These are phyloP conservation scores for Cheilosia grossa DNA, from an alignment of 2,888 invertebrate genomes.

Conservation along the genomic window DNA sequence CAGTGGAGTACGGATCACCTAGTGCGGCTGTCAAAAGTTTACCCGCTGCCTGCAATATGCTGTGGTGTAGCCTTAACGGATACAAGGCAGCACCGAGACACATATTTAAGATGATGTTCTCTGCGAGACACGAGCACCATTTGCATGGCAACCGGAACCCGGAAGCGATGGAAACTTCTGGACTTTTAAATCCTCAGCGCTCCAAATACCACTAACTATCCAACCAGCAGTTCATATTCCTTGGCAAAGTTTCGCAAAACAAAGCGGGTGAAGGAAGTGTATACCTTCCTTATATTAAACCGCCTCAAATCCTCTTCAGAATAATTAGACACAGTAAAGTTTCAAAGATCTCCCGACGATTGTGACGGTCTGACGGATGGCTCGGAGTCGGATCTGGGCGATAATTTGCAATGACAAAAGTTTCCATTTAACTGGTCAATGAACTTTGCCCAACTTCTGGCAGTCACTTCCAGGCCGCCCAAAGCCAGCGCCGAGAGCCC, in stretches of 20 bases:
- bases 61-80: conserved; percentile 37
- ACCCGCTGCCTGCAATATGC: conserved; percentile 1
- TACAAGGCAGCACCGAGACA: conserved; percentile 20
- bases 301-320: neutral
- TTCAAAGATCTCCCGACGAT: conserved; percentile 1
- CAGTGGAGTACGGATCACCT: conserved; percentile 5
- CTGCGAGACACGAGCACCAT: neutral
- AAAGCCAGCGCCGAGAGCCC: neutral
- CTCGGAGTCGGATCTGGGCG: neutral
- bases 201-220: conserved; percentile 16
- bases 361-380: neutral
- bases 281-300: neutral
- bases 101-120: conserved; percentile 9
- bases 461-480: neutral
- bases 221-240: neutral
- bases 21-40: conserved; percentile 41
- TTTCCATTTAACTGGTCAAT: conserved; percentile 34
- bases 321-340: conserved; percentile 39
- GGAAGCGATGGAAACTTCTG: conserved; percentile 21
- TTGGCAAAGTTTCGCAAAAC: conserved; percentile 8
- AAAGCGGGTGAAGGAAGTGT: neutral
- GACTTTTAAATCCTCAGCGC: conserved; percentile 12
- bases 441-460: conserved; percentile 54
- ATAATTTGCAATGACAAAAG: conserved; percentile 17
- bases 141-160: conserved; percentile 19